These are phyloP conservation scores for Tetramorium parvispinum DNA, from an alignment of 1,140 invertebrate genomes.

Conservation along the genomic window DNA sequence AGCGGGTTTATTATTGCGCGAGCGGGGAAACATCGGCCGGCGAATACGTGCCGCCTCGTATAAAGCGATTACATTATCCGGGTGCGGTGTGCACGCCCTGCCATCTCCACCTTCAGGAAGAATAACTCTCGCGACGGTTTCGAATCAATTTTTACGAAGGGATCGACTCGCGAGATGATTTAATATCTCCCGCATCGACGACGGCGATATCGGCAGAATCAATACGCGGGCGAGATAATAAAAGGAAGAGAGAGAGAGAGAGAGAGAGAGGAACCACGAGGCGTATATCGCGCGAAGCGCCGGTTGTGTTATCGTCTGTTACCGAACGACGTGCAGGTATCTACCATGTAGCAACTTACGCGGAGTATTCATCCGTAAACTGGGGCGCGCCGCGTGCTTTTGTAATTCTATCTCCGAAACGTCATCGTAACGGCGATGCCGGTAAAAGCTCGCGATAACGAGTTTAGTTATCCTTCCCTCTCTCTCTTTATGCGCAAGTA, in stretches of 20 bases:
- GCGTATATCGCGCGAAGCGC: background rate
- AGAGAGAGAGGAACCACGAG: background rate
- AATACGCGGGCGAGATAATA: constrained; percentile 44
- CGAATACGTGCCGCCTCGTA: constrained; percentile 11
- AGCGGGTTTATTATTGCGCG: constrained; percentile 44
- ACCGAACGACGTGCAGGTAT: constrained; percentile 41
- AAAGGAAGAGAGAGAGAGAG: background rate
- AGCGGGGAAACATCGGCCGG: background rate
- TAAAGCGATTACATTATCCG: constrained; percentile 29
- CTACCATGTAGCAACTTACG: constrained; percentile 7
- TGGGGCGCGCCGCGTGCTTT: constrained; percentile 66
- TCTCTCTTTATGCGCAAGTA: background rate
- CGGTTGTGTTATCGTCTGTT: constrained; percentile 53
- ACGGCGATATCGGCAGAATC: constrained; percentile 42
- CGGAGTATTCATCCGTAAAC: constrained; percentile 57
- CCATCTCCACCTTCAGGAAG: background rate
- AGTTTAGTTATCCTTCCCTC: constrained; percentile 31
- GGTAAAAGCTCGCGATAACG: constrained; percentile 55
- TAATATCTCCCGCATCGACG: background rate
- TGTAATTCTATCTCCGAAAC: constrained; percentile 62
- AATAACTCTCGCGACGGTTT: background rate
- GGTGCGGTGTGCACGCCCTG: background rate
- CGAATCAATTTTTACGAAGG: background rate
- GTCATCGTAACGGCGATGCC: constrained; percentile 51
- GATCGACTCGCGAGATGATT: constrained; percentile 17